Evolutionary conservation across 2,797 vertebrate species (phyloP).

Genomic region (Esox lucius): DNA sequence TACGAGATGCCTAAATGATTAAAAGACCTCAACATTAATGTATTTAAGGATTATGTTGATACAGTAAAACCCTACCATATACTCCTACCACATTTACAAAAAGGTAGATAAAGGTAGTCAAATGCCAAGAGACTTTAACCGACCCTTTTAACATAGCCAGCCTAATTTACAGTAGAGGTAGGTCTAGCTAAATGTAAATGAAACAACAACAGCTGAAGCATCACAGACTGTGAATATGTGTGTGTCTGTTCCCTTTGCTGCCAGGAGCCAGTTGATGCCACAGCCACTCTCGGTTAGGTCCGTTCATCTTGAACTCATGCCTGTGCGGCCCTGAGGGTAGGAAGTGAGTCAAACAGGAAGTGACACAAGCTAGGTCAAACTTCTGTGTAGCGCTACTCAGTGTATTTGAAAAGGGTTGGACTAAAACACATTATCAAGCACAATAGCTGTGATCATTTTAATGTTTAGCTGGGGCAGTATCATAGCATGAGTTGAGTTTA

Average conservation of each 20-base stretch:
- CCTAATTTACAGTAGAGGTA: neutral
- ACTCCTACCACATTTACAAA: neutral
- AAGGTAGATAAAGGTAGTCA: neutral
- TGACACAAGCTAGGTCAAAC: neutral
- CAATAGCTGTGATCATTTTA: neutral
- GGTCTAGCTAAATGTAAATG: neutral
- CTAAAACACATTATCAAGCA: neutral
- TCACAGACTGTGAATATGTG: neutral
- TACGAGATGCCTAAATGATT: neutral
- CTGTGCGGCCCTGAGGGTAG: neutral
- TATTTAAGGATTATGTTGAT: neutral
- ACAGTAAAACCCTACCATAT: neutral
- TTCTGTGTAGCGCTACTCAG: neutral
- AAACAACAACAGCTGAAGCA: neutral
- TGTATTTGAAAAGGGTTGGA: neutral
- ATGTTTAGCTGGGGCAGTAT: neutral
- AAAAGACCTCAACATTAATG: neutral
- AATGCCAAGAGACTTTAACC: neutral
- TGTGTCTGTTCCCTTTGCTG: neutral
- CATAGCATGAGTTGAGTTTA: neutral
- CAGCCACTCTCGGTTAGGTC: neutral
- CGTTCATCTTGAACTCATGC: neutral
- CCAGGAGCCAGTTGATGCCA: neutral
- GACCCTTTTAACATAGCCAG: neutral
- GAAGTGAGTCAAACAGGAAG: conserved; percentile 6